A percentile compares a stretch with the other conserved stretches of the same genome.
phyloP scores from a whole-genome alignment of 2,113 vertebrate species.

The Muntiacus reevesi region DNA sequence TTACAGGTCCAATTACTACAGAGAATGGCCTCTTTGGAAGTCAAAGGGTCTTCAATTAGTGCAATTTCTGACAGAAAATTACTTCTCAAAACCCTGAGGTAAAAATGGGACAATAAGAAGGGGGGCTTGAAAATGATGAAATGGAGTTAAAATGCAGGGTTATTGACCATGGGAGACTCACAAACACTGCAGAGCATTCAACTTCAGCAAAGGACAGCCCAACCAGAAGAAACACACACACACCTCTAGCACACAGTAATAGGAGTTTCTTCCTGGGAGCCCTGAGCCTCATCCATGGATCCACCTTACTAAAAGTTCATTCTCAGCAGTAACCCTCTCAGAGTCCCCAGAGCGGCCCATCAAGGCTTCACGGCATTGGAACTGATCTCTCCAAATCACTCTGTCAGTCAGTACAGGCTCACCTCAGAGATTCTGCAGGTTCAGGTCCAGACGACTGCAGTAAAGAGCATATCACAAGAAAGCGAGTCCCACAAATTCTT shows the following conservation, averaged over 20 bases:
- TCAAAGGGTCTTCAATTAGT: not conserved
- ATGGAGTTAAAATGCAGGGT: not conserved
- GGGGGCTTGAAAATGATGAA: not conserved
- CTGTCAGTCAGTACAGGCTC: not conserved
- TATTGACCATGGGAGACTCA: not conserved
- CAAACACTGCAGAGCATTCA: not conserved
- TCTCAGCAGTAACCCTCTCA: too few species aligned
- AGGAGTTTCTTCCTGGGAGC: not conserved
- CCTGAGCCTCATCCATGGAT: rapidly evolving
- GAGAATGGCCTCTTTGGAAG: not conserved
- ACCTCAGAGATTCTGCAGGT: not conserved
- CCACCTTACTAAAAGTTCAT: not conserved
- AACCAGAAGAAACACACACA: not conserved
- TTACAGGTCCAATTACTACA: not conserved
- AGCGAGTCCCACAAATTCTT: not conserved
- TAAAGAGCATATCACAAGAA: not conserved
- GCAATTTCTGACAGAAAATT: not conserved
- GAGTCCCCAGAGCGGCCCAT: not conserved
- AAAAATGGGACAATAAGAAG: not conserved
- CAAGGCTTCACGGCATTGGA: not conserved
- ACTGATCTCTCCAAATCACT: not conserved
- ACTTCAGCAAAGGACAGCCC: not conserved
- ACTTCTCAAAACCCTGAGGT: not conserved
- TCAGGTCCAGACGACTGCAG: not conserved
- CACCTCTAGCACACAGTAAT: not conserved